These are phyloP conservation scores for Girardinus metallicus DNA, from an alignment of 2,797 vertebrate species.

Conservation along the genomic window DNA sequence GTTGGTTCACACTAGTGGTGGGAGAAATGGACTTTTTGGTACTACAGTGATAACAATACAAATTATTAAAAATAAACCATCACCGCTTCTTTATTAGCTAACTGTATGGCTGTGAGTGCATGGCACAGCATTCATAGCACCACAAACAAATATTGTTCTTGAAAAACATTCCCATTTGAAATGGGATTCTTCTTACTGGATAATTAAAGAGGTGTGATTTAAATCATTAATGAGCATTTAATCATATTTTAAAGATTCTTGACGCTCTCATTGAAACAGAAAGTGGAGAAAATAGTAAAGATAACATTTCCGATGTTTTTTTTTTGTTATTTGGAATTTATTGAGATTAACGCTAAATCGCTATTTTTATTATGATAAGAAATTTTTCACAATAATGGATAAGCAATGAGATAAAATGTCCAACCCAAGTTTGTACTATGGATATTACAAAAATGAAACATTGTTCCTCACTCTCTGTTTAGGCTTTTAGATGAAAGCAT, in stretches of 20 bases:
- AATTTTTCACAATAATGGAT: not conserved
- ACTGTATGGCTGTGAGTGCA: too few species aligned
- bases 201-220: not conserved
- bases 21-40: not conserved
- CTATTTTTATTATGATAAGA: not conserved
- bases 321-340: not conserved
- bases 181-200: not conserved
- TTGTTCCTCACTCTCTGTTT: not conserved
- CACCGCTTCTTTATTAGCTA: too few species aligned
- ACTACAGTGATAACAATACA: not conserved
- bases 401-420: not conserved
- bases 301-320: not conserved
- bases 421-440: not conserved
- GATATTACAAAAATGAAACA: not conserved
- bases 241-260: not conserved
- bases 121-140: too few species aligned
- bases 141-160: not conserved
- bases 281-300: not conserved
- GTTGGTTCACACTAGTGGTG: not conserved
- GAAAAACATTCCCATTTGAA: constrained; percentile 1
- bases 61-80: not conserved
- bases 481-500: not conserved
- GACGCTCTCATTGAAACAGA: not conserved
- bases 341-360: not conserved
- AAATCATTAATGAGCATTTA: not conserved